phyloP scores from a whole-genome alignment of 2,797 vertebrate genomes.

The Pygocentrus nattereri region DNA sequence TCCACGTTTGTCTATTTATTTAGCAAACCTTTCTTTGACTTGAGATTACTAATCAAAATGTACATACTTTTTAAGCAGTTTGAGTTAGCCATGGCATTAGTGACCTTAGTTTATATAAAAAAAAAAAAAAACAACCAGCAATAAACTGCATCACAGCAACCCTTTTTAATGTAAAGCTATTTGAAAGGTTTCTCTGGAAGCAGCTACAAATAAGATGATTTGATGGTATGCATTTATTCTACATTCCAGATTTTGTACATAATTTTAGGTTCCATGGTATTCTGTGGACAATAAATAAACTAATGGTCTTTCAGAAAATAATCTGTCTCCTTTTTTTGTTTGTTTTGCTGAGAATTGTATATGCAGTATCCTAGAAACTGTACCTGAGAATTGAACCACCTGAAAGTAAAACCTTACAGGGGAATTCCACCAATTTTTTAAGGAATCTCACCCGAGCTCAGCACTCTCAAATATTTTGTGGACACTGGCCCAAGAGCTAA shows the following conservation, averaged over 20 bases:
- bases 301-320: constrained; percentile 87
- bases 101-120: constrained; percentile 78
- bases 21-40: constrained; percentile 75
- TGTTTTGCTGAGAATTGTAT: neutral
- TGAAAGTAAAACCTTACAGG: too few species aligned
- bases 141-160: constrained; percentile 87
- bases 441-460: too few species aligned
- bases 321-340: constrained; percentile 30
- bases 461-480: too few species aligned
- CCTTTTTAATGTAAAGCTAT: constrained; percentile 83
- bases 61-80: constrained; percentile 82
- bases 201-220: constrained; percentile 79
- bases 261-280: constrained; percentile 91
- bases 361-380: neutral
- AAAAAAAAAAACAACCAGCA: constrained; percentile 78
- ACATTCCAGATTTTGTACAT: constrained; percentile 98
- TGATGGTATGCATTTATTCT: constrained; percentile 90
- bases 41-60: constrained; percentile 83
- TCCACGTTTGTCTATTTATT: constrained; percentile 84
- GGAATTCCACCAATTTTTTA: too few species aligned
- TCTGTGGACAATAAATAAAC: constrained; percentile 91
- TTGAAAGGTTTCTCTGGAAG: constrained; percentile 81
- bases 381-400: too few species aligned
- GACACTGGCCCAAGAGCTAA: too few species aligned
- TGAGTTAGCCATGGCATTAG: constrained; percentile 81